These are phyloP conservation scores for Lypha dubia DNA, from an alignment of 2,888 invertebrate species.

Conservation along the genomic window DNA sequence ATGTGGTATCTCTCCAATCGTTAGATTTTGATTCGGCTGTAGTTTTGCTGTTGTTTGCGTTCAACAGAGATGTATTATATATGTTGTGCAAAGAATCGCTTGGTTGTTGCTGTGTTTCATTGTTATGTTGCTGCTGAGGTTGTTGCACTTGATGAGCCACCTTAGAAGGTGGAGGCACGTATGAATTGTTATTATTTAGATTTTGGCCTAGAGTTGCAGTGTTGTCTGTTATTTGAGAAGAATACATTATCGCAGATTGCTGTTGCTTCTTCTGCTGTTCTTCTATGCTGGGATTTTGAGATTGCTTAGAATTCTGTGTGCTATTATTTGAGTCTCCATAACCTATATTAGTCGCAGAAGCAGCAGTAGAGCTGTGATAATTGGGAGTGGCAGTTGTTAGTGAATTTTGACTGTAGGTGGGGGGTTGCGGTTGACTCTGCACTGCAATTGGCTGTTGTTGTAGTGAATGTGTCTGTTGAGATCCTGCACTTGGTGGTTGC, in stretches of 20 bases:
- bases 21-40: constrained; percentile 41
- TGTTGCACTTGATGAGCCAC: constrained; percentile 30
- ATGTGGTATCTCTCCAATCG: constrained; percentile 62
- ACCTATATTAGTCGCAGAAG: constrained; percentile 76
- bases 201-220: constrained; percentile 1
- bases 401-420: constrained; percentile 77
- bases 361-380: constrained; percentile 35
- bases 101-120: constrained; percentile 21
- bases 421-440: constrained; percentile 70
- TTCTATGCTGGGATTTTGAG: constrained; percentile 13
- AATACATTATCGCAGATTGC: constrained; percentile 56
- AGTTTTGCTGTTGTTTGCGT: constrained; percentile 25
- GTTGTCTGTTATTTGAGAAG: constrained; percentile 52
- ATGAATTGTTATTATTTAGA: constrained; percentile 43
- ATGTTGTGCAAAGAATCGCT: constrained; percentile 55
- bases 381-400: constrained; percentile 26
- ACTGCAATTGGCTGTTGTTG: constrained; percentile 52
- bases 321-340: constrained; percentile 76
- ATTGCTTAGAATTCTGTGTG: constrained; percentile 30
- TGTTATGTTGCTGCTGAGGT: constrained; percentile 35
- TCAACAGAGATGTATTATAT: constrained; percentile 48
- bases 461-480: constrained; percentile 68
- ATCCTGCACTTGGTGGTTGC: constrained; percentile 73
- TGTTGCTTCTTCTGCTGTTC: constrained; percentile 69
- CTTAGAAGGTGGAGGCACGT: constrained; percentile 66